These are phyloP conservation scores for Menura novaehollandiae DNA, from an alignment of 2,113 vertebrate genomes.

Conservation along the genomic window DNA sequence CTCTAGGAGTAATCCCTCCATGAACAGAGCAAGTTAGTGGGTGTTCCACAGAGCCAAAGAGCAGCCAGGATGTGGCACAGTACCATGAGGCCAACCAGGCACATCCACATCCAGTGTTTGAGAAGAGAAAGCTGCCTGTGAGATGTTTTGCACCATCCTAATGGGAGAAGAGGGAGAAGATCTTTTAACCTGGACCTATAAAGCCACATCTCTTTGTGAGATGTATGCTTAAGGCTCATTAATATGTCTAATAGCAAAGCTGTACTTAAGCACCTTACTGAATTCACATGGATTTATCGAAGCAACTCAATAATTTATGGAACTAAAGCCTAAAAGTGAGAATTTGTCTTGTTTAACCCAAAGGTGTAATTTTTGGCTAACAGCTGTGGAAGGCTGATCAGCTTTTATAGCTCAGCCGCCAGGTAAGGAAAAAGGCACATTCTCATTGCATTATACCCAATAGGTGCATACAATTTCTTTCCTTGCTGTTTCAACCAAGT, in stretches of 20 bases:
- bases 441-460: neutral
- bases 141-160: neutral
- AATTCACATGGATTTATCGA: neutral
- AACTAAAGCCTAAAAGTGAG: neutral
- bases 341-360: neutral
- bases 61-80: neutral
- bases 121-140: neutral
- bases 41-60: neutral
- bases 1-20: neutral
- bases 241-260: neutral
- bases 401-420: neutral
- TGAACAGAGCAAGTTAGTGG: neutral
- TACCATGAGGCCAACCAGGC: accelerated
- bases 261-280: neutral
- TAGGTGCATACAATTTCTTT: neutral
- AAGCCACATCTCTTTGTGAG: neutral
- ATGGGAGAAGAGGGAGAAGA: neutral
- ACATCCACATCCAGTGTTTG: neutral
- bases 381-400: neutral
- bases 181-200: neutral
- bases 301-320: neutral
- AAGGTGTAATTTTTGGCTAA: neutral
- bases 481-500: neutral
- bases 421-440: neutral
- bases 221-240: neutral